Evolutionary conservation across 1,140 invertebrate species (phyloP), one percentile per base, ranked within the genome.

Genomic region (Bombus breviceps): DNA sequence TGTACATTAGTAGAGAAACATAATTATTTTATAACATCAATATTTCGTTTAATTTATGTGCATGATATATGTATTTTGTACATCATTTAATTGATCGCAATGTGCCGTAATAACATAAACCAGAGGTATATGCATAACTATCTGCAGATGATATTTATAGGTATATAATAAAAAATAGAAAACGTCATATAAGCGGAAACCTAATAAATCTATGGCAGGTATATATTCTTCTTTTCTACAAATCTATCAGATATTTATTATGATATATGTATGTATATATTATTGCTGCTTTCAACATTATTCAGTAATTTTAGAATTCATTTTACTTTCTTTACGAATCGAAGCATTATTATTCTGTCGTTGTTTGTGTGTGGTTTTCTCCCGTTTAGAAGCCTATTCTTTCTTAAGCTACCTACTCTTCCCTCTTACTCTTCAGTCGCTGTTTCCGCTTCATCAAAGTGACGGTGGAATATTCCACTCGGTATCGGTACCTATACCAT

Each of bases 391-490:
- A 74, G 25, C 1, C 18, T 77, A 68, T 59, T 79, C 41, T 78
- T 64, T 68, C 41, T 86, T 62, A 64, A 47, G 6, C 68, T 78
- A 69, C 32, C 78, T 62, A 79, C 12, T 62, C 81, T 25, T 32
- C 72, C 62, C 72, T 68, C 37, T 62, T 43, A 5, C 72, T 34
- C 85, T 37, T 39, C 59, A 22, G 18, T 43, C 53, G 22, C 73
- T 80, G 64, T 81, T 59, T 76, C 73, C 47, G 86, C 84, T 78
- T 72, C 53, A 69, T 84, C 32, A 83, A 91, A 90, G 80, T 80
- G 82, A 82, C 91, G 92, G 87, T 94, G 93, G 93, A 95, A 95
- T 94, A 95, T 95, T 95, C 94, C 94, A 93, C 92, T 95, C 86
- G 86, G 87, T 90, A 89, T 95, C 86, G 87, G 87, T 90, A 89